Evolutionary conservation across 2,113 vertebrate genomes (phyloP), one percentile per base, ranked within the genome.

Genomic region (Datnioides undecimradiatus): DNA sequence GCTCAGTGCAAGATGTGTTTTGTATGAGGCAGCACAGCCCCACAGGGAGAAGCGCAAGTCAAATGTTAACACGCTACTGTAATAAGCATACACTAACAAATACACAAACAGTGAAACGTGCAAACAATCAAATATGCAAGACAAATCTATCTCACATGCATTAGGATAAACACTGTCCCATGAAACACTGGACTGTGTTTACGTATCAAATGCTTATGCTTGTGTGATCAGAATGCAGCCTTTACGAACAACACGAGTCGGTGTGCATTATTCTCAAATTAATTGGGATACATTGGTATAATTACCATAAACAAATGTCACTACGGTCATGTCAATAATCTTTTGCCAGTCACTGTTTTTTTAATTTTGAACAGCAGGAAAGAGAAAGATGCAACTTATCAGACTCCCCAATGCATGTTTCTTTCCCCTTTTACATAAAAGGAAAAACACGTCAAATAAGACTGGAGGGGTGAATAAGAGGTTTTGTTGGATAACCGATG

Each of bases 61-160:
- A 90, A 88, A 83, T 84, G 87, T 84, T 63, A 84, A 79, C 77
- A 65, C 2, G 25, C 60, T 52, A 25, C 25, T 80, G 45, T 72
- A 79, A 83, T 69, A 79, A 66, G 57, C n/a, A 71, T 12, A 29
- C 1, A 23, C 57, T 14, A 52, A 76, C 79, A 76, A 59, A 80
- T 40, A 84, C 60, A 59, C 72, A 82, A 66, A 79, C 76, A 80
- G 17, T 43, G 36, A 49, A 70, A 41, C 10, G 49, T 40, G 41
- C n/a, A 74, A 76, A 78, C 66, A 58, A 65, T 58, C n/a, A 66
- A 63, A 60, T 58, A 65, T 79, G 49, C 63, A 82, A 82, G 57
- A 76, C 40, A 85, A 68, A 86, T 34, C 36, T n/a, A 52, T 55
- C 31, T 41, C 43, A 70, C 69, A 27, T 70, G 43, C 31, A 68